Evolutionary conservation across 2,888 invertebrate genomes (phyloP), one percentile per base, ranked within the genome.

Genomic region (Drosophila longiperda): DNA sequence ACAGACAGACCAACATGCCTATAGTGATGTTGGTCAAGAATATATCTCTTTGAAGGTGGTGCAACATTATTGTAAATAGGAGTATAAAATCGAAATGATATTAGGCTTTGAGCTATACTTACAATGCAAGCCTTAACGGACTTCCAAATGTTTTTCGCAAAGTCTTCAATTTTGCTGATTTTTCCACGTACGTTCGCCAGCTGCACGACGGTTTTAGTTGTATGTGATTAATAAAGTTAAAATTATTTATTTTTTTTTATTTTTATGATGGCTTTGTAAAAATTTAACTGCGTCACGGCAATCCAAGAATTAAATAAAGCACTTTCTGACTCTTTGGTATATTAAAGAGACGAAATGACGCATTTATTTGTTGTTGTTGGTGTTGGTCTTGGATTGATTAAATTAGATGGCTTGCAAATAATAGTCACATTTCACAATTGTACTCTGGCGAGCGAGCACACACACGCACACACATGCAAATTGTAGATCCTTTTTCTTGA

Each of bases 41-140:
- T 20, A 45, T 42, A 42, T 12, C 42, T n/a, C 5, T 6, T 12
- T 42, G 3, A 42, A 20, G 11, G 42, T 6, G 20, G 1, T 42
- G 3, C 20, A 42, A 42, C 11, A 20, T 42, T 42, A n/a, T 11
- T 5, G 40, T 20, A n/a, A 20, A 42, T n/a, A 42, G 1, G 40
- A 5, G 11, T 5, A 40, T 40, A n/a, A n/a, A 2, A 6, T n/a
- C 38, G n/a, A 38, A 4, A 1, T 42, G 3, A 45, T 12, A 45
- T 45, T 20, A 7, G 0, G 7, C 4, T 23, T 23, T 8, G 8
- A 23, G 23, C 11, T 48, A 52, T 52, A 93, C 93, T 93, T 89
- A 93, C 93, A 92, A 93, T 90, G 93, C 93, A 93, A 93, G 93
- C 93, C 93, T 93, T 93, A 90, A 93, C 91, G 91, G 93, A 93